Evolutionary conservation across 2,888 invertebrate species (phyloP).

Genomic region (Agrochola circellaris): DNA sequence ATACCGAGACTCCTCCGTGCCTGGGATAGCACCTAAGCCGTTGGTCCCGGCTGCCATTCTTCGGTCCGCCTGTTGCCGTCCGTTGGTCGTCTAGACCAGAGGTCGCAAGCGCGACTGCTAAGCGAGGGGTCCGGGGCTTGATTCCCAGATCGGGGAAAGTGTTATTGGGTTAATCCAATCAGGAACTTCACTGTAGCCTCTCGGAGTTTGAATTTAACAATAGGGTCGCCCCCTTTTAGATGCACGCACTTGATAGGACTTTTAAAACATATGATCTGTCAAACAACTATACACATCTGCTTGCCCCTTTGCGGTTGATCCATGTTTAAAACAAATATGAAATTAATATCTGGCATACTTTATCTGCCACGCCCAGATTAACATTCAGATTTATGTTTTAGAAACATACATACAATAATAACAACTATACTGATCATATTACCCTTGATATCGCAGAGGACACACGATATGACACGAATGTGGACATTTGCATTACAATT

Average conservation of each 20-base stretch:
- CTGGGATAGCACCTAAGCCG: too few relatives aligned
- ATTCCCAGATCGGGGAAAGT: not conserved
- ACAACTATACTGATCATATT: conserved; percentile 22
- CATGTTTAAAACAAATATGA: conserved; percentile 3
- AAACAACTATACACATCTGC: not conserved
- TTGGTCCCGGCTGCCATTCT: too few relatives aligned
- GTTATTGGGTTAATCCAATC: not conserved
- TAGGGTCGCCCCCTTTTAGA: not conserved
- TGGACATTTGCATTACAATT: conserved; percentile 8
- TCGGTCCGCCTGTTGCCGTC: too few relatives aligned
- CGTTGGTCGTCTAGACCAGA: too few relatives aligned
- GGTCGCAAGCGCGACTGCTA: not conserved
- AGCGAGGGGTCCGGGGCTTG: too few relatives aligned
- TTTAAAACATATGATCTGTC: not conserved
- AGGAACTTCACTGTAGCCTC: not conserved
- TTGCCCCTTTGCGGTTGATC: not conserved
- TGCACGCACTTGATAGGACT: too few relatives aligned
- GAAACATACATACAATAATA: conserved; percentile 16
- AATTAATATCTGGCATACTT: conserved; percentile 42
- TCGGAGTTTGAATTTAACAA: not conserved
- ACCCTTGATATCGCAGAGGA: conserved; percentile 44
- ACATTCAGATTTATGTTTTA: conserved; percentile 38
- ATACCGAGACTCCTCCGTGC: too few relatives aligned
- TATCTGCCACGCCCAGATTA: conserved; percentile 40
- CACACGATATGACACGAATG: conserved; percentile 34